Conservation (phyloP, 2,113 vertebrate genomes). For the Eudyptes chrysolophus region DNA sequence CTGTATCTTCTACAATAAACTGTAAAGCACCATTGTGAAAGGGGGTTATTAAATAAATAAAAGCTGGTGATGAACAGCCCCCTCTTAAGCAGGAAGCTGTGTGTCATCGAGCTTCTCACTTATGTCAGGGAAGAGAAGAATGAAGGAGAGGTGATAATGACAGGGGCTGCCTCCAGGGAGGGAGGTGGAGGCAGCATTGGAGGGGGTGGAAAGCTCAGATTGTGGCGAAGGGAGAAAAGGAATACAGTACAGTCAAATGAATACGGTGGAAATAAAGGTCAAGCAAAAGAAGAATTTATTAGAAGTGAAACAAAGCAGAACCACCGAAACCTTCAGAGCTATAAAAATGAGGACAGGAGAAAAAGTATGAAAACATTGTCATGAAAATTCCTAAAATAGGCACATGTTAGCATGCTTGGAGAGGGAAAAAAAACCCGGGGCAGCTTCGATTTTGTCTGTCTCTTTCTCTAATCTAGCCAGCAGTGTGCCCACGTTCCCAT, state of each 20-base stretch:
- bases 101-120: neutral
- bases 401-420: neutral
- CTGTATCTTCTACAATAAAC: neutral
- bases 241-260: neutral
- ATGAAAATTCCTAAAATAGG: neutral
- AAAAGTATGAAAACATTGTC: neutral
- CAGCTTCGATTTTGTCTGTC: neutral
- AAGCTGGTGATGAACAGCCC: neutral
- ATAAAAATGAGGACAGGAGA: neutral
- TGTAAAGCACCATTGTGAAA: neutral
- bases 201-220: neutral
- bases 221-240: neutral
- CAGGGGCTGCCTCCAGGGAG: constrained; percentile 2
- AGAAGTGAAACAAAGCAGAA: constrained; percentile 13
- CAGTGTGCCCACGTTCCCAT: neutral
- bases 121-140: neutral
- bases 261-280: neutral
- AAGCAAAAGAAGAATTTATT: neutral
- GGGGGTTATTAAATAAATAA: neutral
- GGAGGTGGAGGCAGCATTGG: neutral
- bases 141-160: constrained; percentile 21
- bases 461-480: constrained; percentile 16
- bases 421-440: neutral
- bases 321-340: neutral
- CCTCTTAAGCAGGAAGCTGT: neutral